These are phyloP conservation scores for Donacobius atricapilla DNA, from an alignment of 2,113 vertebrate species.

Conservation along the genomic window DNA sequence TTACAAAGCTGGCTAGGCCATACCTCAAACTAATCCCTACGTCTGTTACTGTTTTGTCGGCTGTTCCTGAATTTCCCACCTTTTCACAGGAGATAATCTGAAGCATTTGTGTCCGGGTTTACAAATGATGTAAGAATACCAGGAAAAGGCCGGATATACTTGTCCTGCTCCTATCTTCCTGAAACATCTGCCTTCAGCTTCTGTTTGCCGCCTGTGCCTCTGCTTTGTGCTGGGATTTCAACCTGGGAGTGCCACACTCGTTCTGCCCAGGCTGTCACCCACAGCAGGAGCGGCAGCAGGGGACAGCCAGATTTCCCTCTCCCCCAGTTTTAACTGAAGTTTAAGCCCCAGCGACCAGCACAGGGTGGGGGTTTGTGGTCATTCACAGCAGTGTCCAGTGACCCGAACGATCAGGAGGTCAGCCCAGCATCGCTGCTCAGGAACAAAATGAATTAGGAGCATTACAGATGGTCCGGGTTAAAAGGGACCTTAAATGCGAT, in stretches of 20 bases:
- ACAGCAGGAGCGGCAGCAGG: neutral
- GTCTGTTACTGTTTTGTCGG: neutral
- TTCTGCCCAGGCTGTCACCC: neutral
- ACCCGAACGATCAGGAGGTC: neutral
- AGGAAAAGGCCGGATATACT: rapidly evolving
- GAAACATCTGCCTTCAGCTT: neutral
- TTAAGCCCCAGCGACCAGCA: neutral
- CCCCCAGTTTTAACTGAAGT: rapidly evolving
- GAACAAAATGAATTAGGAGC: neutral
- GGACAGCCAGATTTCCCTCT: neutral
- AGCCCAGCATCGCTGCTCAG: rapidly evolving
- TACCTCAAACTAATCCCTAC: neutral
- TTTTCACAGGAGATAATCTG: neutral
- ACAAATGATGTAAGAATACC: neutral
- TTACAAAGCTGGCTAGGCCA: neutral
- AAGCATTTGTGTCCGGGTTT: neutral
- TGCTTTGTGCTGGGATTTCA: neutral
- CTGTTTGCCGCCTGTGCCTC: neutral
- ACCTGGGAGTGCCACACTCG: rapidly evolving
- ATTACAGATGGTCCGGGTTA: neutral
- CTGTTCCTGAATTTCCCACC: neutral
- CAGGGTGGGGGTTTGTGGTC: neutral
- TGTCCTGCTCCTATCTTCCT: neutral
- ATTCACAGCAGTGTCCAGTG: rapidly evolving
- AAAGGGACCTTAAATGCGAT: neutral